A percentile compares a stretch with the other conserved stretches of the same genome.
Evolutionary conservation across 1,140 invertebrate species (phyloP).

Genomic region (Drosophila leontia): DNA sequence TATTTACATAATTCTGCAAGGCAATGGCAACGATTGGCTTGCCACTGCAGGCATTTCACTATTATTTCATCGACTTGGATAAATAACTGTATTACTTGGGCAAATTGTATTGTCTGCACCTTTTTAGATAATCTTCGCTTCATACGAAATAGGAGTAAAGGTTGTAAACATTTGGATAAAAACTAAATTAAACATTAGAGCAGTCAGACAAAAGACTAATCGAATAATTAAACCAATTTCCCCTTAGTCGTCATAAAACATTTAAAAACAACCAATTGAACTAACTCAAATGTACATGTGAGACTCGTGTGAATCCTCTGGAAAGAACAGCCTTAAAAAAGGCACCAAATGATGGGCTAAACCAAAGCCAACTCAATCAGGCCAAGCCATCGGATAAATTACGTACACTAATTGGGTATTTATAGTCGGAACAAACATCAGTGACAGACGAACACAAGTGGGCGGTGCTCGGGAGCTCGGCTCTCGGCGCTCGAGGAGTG

Average conservation of each 20-base stretch:
- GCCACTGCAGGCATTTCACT: neutral
- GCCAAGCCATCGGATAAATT: constrained; percentile 68
- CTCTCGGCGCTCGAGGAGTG: constrained; percentile 39
- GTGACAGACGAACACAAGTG: constrained; percentile 58
- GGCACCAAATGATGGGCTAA: neutral
- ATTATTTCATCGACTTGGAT: constrained; percentile 3
- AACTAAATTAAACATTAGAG: no score
- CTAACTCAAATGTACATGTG: neutral
- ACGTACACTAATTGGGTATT: constrained; percentile 78
- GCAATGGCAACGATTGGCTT: constrained; percentile 4
- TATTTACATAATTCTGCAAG: constrained; percentile 30
- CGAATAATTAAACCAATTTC: neutral
- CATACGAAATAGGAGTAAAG: neutral
- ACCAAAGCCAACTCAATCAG: constrained; percentile 60
- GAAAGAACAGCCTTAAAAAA: neutral
- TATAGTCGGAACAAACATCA: constrained; percentile 60
- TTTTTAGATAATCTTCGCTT: neutral
- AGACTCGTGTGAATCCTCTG: neutral
- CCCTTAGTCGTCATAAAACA: neutral
- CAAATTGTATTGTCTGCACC: neutral
- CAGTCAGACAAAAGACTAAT: no score
- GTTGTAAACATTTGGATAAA: neutral
- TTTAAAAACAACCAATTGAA: neutral
- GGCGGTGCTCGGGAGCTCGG: constrained; percentile 4
- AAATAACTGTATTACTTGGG: constrained; percentile 3